phyloP scores from a whole-genome alignment of 2,113 vertebrate genomes.

The Leucopternis melanops region DNA sequence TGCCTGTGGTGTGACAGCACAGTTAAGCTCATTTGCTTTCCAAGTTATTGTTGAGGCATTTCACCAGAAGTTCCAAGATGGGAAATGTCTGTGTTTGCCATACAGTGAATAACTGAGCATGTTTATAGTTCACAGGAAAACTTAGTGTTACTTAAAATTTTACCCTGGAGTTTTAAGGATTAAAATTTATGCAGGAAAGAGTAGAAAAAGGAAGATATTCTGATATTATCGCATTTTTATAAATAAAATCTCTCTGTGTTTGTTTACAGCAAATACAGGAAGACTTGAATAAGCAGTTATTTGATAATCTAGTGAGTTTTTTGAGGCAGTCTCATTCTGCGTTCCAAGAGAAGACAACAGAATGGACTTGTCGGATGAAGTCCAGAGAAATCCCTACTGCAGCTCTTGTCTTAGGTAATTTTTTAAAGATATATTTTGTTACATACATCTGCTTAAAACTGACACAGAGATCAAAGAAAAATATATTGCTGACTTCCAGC shows the following conservation, averaged over 20 bases:
- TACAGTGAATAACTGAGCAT: background rate
- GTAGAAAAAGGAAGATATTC: background rate
- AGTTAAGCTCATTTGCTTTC: background rate
- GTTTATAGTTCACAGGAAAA: background rate
- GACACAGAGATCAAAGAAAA: background rate
- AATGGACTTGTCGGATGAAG: constrained; percentile 82
- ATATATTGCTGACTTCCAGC: background rate
- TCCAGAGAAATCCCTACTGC: constrained; percentile 91
- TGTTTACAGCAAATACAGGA: constrained; percentile 82
- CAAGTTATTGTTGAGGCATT: background rate
- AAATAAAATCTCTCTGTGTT: background rate
- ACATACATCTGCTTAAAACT: background rate
- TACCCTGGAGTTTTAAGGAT: background rate
- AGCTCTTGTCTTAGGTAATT: constrained; percentile 85
- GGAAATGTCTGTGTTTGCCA: background rate
- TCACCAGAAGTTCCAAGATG: background rate
- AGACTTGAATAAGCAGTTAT: constrained; percentile 85
- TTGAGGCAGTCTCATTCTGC: constrained; percentile 75
- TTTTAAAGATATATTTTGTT: background rate
- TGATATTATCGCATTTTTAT: background rate
- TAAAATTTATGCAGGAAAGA: background rate
- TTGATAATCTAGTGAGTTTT: constrained; percentile 84
- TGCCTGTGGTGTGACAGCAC: background rate
- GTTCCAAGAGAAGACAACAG: constrained; percentile 66
- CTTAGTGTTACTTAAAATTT: background rate